Base-by-base conservation (phyloP, 2,113 vertebrate species). In the Aphyosemion australe region DNA sequence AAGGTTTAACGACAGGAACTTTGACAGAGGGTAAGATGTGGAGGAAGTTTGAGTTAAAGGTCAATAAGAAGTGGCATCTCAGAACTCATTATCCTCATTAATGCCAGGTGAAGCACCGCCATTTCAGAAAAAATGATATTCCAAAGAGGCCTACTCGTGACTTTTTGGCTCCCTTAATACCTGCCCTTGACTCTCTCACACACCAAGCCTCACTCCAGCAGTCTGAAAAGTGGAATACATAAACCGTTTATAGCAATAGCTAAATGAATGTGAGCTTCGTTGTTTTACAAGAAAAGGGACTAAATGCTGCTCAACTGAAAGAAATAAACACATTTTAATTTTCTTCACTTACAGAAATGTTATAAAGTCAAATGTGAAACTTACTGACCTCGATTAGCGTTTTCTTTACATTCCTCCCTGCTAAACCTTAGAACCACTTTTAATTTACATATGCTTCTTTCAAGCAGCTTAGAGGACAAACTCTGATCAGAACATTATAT, bases 61-160 rank as follows among this genome's bases (percentile, higher is more conserved):
- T 82, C 83, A 85, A 84, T 63, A 59, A 76, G 65, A 81, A 83
- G 78, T 62, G 80, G 70, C 85, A 80, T 72, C 84, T 82, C 65
- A 82, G 71, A 79, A 80, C 71, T 89, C 84, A 83, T 90, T 86
- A 89, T 84, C 74, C 73, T 88, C 82, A 87, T 85, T 85, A 89
- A 84, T 66, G 72, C 53, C 69, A 20, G 83, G 61, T 74, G 81
- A 82, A 84, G 79, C 61, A 18, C 51, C 46, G 72, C 77, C 67
- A 73, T 84, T 73, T 80, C 78, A 65, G 53, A 78, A 68, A 42
- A 79, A 74, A 76, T 65, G 50, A 86, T 84, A 81, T 82, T 84
- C 84, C 71, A 86, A 74, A 77, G 81, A 83, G 83, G 81, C 66
- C 67, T 26, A 41, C 7, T 65, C 21, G 10, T 53, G 76, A 80